Conservation (phyloP, 2,113 vertebrate genomes). For the Seriola aureovittata region DNA sequence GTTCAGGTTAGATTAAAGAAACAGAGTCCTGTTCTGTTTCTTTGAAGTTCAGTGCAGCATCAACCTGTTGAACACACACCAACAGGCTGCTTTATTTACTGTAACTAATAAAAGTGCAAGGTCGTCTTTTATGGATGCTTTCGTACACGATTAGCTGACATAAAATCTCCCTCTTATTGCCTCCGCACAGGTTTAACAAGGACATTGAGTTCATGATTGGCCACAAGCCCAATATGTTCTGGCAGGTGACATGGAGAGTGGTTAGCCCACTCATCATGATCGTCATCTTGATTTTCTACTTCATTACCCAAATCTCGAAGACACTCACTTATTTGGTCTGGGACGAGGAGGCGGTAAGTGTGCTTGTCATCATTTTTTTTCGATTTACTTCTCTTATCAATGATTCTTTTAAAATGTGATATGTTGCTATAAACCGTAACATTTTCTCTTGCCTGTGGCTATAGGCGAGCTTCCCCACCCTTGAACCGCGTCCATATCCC, state of each 20-base stretch:
- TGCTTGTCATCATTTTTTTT: no score
- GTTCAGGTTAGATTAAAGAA: not conserved
- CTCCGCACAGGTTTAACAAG: constrained; percentile 89
- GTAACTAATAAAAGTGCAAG: constrained; percentile 40
- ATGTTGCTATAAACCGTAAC: not conserved
- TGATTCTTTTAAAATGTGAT: not conserved
- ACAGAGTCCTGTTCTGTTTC: not conserved
- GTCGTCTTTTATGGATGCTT: constrained; percentile 30
- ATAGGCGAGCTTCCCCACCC: constrained; percentile 88
- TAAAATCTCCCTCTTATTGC: constrained; percentile 19
- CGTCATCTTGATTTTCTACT: constrained; percentile 92
- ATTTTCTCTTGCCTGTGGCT: constrained; percentile 7
- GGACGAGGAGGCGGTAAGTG: constrained; percentile 88
- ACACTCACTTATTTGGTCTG: constrained; percentile 87
- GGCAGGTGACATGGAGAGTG: constrained; percentile 93
- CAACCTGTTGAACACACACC: constrained; percentile 62
- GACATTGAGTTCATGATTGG: constrained; percentile 97
- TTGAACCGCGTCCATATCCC: constrained; percentile 80
- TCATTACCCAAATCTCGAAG: constrained; percentile 87
- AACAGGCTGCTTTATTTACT: constrained; percentile 34
- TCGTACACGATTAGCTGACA: constrained; percentile 17
- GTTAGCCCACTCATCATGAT: constrained; percentile 94
- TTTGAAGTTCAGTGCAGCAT: not conserved
- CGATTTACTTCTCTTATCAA: not conserved
- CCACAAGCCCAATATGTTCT: constrained; percentile 97